Percentiles rank a stretch among this genome's conserved stretches.
Conservation (phyloP, 2,113 vertebrate species). For the Cebidichthys violaceus region DNA sequence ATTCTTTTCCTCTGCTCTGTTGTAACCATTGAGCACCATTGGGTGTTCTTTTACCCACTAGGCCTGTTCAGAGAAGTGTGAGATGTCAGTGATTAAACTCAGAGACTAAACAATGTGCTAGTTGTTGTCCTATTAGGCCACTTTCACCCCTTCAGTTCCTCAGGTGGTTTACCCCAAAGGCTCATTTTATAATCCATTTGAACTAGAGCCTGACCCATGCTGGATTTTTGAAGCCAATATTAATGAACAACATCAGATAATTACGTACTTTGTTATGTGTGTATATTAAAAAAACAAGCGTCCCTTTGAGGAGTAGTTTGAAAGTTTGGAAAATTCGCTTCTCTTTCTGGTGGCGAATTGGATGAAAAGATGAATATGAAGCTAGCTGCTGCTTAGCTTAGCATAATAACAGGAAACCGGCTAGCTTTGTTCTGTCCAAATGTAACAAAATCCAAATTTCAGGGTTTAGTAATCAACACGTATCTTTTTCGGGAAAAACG, state of each 20-base stretch:
- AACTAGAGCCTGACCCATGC: not conserved
- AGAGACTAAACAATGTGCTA: conserved; percentile 11
- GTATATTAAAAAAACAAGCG: not conserved
- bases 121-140: not conserved
- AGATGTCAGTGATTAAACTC: conserved; percentile 31
- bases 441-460: too few relatives aligned
- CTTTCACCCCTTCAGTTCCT: not conserved
- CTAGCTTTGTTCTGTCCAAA: too few relatives aligned
- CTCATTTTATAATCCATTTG: not conserved
- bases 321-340: not conserved
- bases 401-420: not conserved
- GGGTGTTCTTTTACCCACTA: not conserved
- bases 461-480: too few relatives aligned
- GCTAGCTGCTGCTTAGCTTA: not conserved
- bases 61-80: conserved; percentile 14
- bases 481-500: too few relatives aligned
- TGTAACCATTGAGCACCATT: not conserved
- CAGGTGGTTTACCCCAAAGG: not conserved
- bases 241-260: not conserved
- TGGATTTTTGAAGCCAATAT: not conserved
- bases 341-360: not conserved
- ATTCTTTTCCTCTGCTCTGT: not conserved
- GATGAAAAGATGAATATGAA: not conserved
- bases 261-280: not conserved
- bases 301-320: not conserved